Evolutionary conservation across 2,888 invertebrate genomes (phyloP).

Genomic region (Erynnis tages): DNA sequence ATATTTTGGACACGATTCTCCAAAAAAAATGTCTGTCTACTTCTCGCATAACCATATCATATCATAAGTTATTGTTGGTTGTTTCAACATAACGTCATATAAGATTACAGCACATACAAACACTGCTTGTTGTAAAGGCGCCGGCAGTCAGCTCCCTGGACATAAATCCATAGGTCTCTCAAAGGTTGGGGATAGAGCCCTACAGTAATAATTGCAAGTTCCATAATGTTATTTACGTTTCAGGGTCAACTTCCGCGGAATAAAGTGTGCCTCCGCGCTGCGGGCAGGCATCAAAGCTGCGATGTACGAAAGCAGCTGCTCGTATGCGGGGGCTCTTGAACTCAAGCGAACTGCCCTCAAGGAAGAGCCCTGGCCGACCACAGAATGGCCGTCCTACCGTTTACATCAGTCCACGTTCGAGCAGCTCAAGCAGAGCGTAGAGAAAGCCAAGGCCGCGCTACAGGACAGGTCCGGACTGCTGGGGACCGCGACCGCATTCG

Average conservation of each 20-base stretch:
- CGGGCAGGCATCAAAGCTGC: constrained; percentile 71
- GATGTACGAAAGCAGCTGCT: constrained; percentile 97
- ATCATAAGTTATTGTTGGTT: too few relatives aligned
- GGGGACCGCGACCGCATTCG: constrained; percentile 87
- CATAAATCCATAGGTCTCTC: too few relatives aligned
- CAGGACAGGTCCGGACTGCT: constrained; percentile 87
- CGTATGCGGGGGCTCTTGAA: constrained; percentile 92
- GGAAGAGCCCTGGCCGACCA: constrained; percentile 82
- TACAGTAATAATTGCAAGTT: too few relatives aligned
- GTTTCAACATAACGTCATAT: too few relatives aligned
- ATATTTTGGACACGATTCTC: too few relatives aligned
- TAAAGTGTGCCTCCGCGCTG: constrained; percentile 69
- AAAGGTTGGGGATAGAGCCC: too few relatives aligned
- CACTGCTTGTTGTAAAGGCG: too few relatives aligned
- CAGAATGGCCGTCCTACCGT: constrained; percentile 89
- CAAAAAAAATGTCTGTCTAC: too few relatives aligned
- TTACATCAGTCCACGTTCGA: constrained; percentile 94
- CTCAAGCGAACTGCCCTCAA: constrained; percentile 85
- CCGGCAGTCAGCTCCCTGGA: too few relatives aligned
- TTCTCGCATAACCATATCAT: too few relatives aligned
- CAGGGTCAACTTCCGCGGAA: constrained; percentile 68
- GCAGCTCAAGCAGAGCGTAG: constrained; percentile 93
- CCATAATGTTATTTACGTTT: constrained; percentile 20
- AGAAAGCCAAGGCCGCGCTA: constrained; percentile 93
- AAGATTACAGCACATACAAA: too few relatives aligned